A percentile compares a stretch with the other conserved stretches of the same genome.
Evolutionary conservation across 2,797 vertebrate genomes (phyloP).

Genomic region (Hyperoplus lanceolatus): DNA sequence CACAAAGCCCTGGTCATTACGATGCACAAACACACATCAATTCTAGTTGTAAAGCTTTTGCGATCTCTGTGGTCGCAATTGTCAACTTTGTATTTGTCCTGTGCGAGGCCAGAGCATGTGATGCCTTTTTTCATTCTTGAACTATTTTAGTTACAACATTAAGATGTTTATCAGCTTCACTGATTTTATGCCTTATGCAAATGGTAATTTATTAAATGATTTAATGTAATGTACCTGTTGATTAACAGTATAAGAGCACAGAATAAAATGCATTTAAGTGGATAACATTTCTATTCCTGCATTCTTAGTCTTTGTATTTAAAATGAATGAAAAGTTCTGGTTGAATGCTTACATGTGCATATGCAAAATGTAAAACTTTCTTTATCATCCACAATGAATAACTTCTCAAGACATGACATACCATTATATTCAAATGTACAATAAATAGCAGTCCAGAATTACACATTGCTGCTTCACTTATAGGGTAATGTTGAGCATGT

Average conservation of each 20-base stretch:
- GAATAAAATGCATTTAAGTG: slow-evolving; percentile 83
- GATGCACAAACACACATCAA: slow-evolving; percentile 68
- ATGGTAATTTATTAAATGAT: slow-evolving; percentile 68
- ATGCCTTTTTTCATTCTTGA: slow-evolving; percentile 52
- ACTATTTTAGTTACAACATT: slow-evolving; percentile 52
- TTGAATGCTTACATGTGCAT: slow-evolving; percentile 12
- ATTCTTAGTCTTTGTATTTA: slow-evolving; percentile 24
- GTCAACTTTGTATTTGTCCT: slow-evolving; percentile 67
- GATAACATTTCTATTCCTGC: slow-evolving; percentile 41
- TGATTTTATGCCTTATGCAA: slow-evolving; percentile 77
- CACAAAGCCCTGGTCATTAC: slow-evolving; percentile 63
- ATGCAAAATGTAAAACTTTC: slow-evolving; percentile 20
- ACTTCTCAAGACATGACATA: slow-evolving; percentile 25
- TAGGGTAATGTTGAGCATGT: slow-evolving; percentile 37
- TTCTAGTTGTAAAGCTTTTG: slow-evolving; percentile 77
- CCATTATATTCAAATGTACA: slow-evolving; percentile 14
- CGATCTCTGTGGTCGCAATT: slow-evolving; percentile 61
- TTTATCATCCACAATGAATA: slow-evolving; percentile 12
- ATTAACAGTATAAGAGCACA: slow-evolving; percentile 79
- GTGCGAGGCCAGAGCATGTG: slow-evolving; percentile 73
- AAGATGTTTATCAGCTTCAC: slow-evolving; percentile 64
- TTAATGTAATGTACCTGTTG: slow-evolving; percentile 74
- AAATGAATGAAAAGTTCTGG: slow-evolving; percentile 5
- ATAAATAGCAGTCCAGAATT: slow-evolving; percentile 16
- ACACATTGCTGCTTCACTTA: slow-evolving; percentile 17